These are phyloP conservation scores for Spheniscus mendiculus DNA, from an alignment of 2,113 vertebrate species.

Conservation along the genomic window DNA sequence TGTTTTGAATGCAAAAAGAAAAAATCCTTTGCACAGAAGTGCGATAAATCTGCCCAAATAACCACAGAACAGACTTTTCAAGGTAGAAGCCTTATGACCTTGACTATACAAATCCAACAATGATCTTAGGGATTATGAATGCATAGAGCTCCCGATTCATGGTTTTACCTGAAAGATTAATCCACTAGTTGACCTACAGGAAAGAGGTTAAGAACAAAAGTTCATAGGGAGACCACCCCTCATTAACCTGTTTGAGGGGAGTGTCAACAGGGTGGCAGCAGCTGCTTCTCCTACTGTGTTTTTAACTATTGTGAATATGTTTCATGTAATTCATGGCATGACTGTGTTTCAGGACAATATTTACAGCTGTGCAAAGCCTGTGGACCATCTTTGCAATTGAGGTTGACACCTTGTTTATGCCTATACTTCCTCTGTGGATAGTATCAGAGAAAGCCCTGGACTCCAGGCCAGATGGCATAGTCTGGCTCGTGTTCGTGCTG, in stretches of 20 bases:
- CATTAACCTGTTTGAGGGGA: not conserved
- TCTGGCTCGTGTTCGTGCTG: not conserved
- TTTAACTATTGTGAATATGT: not conserved
- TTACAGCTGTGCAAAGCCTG: not conserved
- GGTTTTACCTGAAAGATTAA: not conserved
- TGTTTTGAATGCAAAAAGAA: conserved; percentile 12
- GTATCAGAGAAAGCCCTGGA: not conserved
- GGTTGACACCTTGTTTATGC: not conserved
- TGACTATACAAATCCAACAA: not conserved
- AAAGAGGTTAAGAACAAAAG: not conserved
- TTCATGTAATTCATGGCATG: not conserved
- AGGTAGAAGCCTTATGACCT: conserved; percentile 12
- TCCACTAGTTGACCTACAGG: not conserved
- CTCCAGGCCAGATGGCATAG: not conserved
- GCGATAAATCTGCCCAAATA: not conserved
- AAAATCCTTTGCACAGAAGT: not conserved
- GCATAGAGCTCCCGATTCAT: not conserved
- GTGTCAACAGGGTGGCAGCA: not conserved
- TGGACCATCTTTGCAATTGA: not conserved
- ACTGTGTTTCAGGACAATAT: not conserved
- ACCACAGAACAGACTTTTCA: not conserved
- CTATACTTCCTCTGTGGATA: not conserved
- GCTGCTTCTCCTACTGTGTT: not conserved
- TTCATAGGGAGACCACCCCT: not conserved
- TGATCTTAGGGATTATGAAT: not conserved